These are phyloP conservation scores for Valencia hispanica DNA, from an alignment of 2,797 vertebrate species.

Conservation along the genomic window DNA sequence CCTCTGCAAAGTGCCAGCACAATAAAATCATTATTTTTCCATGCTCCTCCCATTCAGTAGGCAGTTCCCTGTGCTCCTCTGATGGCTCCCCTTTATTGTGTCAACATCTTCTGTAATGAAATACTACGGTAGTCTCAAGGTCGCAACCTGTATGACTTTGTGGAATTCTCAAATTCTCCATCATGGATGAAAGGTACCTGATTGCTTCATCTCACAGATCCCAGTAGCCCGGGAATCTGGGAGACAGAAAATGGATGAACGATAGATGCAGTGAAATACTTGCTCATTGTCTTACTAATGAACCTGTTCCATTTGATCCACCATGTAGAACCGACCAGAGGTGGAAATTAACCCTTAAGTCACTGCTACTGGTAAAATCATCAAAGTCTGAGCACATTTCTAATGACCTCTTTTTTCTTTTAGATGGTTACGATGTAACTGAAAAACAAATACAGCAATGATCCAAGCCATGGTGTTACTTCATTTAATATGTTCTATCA, in stretches of 20 bases:
- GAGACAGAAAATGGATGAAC: slow-evolving; percentile 54
- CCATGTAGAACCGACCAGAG: background rate
- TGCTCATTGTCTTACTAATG: slow-evolving; percentile 56
- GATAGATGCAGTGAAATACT: slow-evolving; percentile 62
- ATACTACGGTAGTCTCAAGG: slow-evolving; percentile 68
- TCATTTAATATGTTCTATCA: background rate
- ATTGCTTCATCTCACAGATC: slow-evolving; percentile 39
- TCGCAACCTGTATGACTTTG: slow-evolving; percentile 64
- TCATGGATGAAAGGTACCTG: slow-evolving; percentile 19
- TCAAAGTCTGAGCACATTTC: background rate
- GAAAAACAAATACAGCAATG: background rate
- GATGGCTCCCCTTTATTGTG: slow-evolving; percentile 31
- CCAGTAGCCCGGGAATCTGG: slow-evolving; percentile 53
- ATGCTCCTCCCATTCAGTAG: slow-evolving; percentile 48
- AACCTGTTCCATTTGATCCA: slow-evolving; percentile 58
- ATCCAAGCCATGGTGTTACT: background rate
- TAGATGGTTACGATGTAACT: background rate
- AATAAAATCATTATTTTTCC: slow-evolving; percentile 53
- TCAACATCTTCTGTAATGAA: slow-evolving; percentile 71
- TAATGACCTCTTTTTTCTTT: background rate
- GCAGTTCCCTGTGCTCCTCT: slow-evolving; percentile 31
- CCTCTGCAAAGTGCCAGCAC: slow-evolving; percentile 25
- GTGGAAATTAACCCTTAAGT: slow-evolving; percentile 10
- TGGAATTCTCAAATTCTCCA: slow-evolving; percentile 60
- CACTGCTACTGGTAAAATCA: background rate